Evolutionary conservation across 2,888 invertebrate species (phyloP), one percentile per base, ranked within the genome.

Genomic region (Agrochola circellaris): DNA sequence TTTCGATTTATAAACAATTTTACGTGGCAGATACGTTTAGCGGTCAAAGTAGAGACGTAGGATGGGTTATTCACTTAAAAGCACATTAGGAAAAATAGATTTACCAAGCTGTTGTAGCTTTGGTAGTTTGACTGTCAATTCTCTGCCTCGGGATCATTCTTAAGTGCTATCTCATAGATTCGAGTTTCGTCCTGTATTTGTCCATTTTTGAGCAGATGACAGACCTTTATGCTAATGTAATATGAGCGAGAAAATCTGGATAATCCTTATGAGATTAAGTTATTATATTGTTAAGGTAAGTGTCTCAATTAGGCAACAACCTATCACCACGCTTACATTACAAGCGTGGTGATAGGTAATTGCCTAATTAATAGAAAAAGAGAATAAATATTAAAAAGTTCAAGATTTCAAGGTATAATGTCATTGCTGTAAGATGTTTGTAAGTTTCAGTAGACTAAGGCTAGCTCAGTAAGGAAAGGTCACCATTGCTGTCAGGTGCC

Each of bases 1-100:
- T 64, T 56, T 60, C 6, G 56, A 69, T 69, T 54, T 66, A n/a
- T 45, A 48, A 64, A 65, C 17, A 26, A 38, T 65, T 51, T 42
- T 8, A n/a, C 9, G 79, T 26, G 23, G 26, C 42, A 34, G 23
- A 34, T 38, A 38, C 15, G n/a, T 76, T 76, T 26, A 68, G 26
- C 26, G 11, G 65, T 34, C 26, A 20, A 30, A 54, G 11, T 20
- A 26, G 20, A 45, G 34, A n/a, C 17, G 1, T 17, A 4, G 17
- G 9, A 26, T 34, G 17, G n/a, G 26, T 30, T 48, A n/a, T 11
- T 34, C 30, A 65, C 56, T n/a, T 30, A 30, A 73, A 73, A 81
- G 0, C 15, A 34, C 23, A 34, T 81, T 54, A 26, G 3, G 11
- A 38, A 51, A 70, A 30, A 48, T 23, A 2, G 1, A 78, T 58